These are phyloP conservation scores for Drosophila greeni DNA, from an alignment of 2,888 invertebrate genomes.

Conservation along the genomic window DNA sequence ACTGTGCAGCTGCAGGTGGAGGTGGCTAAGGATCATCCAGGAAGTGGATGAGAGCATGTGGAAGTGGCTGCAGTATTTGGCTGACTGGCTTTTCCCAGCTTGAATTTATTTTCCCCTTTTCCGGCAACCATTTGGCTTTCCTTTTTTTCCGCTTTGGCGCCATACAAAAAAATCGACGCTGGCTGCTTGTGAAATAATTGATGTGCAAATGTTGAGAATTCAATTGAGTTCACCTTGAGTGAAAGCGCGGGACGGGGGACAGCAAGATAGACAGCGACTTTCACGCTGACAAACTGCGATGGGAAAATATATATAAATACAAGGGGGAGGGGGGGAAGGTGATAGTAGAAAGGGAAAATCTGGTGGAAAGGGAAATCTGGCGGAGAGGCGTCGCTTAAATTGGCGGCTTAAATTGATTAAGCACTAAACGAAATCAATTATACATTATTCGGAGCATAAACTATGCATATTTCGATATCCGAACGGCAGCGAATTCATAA, in stretches of 20 bases:
- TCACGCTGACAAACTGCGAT: constrained; percentile 16
- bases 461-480: constrained; percentile 4
- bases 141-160: constrained; percentile 9
- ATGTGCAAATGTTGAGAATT: constrained; percentile 55
- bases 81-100: constrained; percentile 27
- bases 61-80: constrained; percentile 30
- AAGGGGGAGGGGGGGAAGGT: too few relatives aligned
- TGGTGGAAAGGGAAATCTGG: not conserved
- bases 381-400: constrained; percentile 12
- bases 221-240: constrained; percentile 50
- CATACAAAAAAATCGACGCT: constrained; percentile 23
- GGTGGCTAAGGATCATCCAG: constrained; percentile 15
- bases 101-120: constrained; percentile 11
- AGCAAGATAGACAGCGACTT: constrained; percentile 18
- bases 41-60: constrained; percentile 6
- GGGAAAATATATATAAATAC: not conserved
- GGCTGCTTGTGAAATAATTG: constrained; percentile 53
- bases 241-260: constrained; percentile 10
- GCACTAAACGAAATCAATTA: constrained; percentile 33
- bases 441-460: constrained; percentile 18
- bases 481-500: not conserved
- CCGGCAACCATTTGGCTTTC: constrained; percentile 18
- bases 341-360: not conserved
- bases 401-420: constrained; percentile 36
- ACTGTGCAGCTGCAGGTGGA: constrained; percentile 14